phyloP scores from a whole-genome alignment of 2,797 vertebrate species.

The Myotis planiceps region DNA sequence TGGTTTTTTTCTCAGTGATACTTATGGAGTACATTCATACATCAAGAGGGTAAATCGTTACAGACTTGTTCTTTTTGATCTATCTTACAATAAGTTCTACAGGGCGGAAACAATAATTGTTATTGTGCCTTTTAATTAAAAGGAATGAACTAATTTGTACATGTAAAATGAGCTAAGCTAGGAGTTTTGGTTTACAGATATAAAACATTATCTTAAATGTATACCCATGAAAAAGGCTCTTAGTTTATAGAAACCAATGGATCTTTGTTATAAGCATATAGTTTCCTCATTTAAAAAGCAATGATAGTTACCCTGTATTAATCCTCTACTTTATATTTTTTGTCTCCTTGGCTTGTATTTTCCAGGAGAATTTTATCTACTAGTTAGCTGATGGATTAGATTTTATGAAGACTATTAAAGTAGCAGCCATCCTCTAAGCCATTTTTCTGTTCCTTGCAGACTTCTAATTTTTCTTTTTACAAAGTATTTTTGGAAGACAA shows the following conservation, averaged over 20 bases:
- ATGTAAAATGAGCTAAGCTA: neutral
- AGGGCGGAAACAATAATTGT: neutral
- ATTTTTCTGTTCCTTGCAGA: neutral
- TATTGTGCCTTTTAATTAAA: neutral
- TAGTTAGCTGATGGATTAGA: neutral
- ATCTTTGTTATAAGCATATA: neutral
- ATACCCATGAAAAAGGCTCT: neutral
- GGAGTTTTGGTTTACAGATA: neutral
- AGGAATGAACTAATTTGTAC: neutral
- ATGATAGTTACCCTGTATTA: neutral
- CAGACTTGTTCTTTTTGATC: neutral
- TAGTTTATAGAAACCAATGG: neutral
- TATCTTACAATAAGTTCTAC: neutral
- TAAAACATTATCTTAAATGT: neutral
- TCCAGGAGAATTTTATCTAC: slow-evolving; percentile 18
- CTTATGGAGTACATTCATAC: neutral
- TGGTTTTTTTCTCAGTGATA: neutral
- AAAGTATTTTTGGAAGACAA: slow-evolving; percentile 18
- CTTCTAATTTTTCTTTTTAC: slow-evolving; percentile 34
- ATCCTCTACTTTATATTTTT: slow-evolving; percentile 23
- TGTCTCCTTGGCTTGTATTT: slow-evolving; percentile 17
- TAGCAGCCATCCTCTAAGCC: neutral
- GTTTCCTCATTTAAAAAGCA: neutral
- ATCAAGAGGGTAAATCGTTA: neutral
- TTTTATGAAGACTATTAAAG: slow-evolving; percentile 22